Evolutionary conservation across 30 jellyfish, hydroid and myxozoan genomes (phyloP).

Genomic region (Turritopsis dohrnii): DNA sequence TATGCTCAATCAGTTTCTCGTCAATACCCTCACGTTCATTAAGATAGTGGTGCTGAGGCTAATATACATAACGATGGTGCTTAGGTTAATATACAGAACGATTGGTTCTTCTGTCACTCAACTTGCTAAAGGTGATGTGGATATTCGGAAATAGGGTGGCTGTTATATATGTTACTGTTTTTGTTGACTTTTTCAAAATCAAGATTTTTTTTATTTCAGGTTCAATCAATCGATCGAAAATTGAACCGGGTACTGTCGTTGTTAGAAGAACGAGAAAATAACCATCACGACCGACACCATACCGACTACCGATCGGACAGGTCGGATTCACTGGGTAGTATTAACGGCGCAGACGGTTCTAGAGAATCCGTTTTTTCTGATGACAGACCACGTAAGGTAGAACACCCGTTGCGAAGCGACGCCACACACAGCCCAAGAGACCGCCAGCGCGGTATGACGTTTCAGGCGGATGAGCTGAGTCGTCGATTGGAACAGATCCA

Average conservation of each 20-base stretch:
- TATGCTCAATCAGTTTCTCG: no score
- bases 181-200: no score
- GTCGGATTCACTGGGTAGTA: not conserved
- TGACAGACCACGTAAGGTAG: not conserved
- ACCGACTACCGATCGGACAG: not conserved
- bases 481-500: not conserved
- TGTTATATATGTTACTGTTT: no score
- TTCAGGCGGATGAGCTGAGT: constrained; percentile 9
- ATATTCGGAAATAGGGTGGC: no score
- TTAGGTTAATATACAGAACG: no score
- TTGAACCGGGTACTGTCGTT: not conserved
- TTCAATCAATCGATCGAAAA: not conserved
- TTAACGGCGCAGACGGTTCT: not conserved
- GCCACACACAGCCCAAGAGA: not conserved
- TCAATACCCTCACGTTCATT: no score
- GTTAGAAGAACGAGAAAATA: not conserved
- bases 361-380: not conserved
- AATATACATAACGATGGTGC: no score
- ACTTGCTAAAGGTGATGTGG: no score
- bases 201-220: not conserved
- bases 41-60: no score
- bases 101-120: no score
- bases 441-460: constrained; percentile 6
- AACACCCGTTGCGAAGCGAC: not conserved
- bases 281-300: not conserved